These are phyloP conservation scores for Acromyrmex charruanus DNA, from an alignment of 1,140 invertebrate genomes.

Conservation along the genomic window DNA sequence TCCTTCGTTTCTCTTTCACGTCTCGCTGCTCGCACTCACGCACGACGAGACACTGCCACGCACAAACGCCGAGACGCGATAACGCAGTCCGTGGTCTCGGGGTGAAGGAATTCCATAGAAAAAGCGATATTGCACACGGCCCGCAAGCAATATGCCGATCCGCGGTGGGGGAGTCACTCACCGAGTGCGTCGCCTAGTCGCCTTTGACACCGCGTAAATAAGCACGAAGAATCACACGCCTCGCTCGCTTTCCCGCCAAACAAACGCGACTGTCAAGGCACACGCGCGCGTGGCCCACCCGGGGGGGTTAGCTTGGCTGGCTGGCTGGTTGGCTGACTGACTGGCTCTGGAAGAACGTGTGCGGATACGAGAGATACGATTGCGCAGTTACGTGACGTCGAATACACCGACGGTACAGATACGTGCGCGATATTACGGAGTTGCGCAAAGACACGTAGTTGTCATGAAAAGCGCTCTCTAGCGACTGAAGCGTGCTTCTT, in stretches of 20 bases:
- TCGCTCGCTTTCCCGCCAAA: constrained; percentile 71
- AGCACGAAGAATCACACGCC: constrained; percentile 23
- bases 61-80: constrained; percentile 30
- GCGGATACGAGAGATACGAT: constrained; percentile 66
- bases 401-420: not conserved
- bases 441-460: constrained; percentile 74
- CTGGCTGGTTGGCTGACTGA: too few species aligned
- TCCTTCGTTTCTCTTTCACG: not conserved
- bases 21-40: not conserved
- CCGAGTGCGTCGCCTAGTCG: constrained; percentile 18
- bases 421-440: constrained; percentile 51
- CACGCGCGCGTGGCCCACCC: constrained; percentile 68
- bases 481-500: constrained; percentile 79
- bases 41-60: not conserved
- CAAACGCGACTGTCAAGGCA: constrained; percentile 74
- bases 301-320: not conserved
- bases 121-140: constrained; percentile 77
- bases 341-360: constrained; percentile 60
- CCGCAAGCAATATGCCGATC: constrained; percentile 73
- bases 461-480: constrained; percentile 81
- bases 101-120: constrained; percentile 57
- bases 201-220: constrained; percentile 41
- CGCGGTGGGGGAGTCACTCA: constrained; percentile 50
- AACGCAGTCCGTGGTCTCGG: constrained; percentile 14
- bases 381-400: constrained; percentile 77